These are phyloP conservation scores for Diplodus sargus DNA, from an alignment of 2,797 vertebrate genomes.

Conservation along the genomic window DNA sequence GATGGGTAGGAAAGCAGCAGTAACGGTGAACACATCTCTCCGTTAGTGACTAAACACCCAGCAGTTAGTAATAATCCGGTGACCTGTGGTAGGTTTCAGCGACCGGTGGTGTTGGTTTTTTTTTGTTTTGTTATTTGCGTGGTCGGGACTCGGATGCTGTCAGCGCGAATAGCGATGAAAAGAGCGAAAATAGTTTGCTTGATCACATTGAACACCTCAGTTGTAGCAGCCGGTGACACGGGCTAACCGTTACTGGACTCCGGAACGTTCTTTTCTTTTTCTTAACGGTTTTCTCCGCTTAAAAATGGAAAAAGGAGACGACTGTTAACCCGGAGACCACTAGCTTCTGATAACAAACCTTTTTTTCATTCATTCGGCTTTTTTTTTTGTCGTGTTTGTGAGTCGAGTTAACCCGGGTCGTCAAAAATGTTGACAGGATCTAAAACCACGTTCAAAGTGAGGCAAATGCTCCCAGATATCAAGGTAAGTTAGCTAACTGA, in stretches of 20 bases:
- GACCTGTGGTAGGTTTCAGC: neutral
- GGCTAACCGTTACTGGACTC: constrained; percentile 27
- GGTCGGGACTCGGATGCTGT: constrained; percentile 49
- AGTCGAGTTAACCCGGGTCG: constrained; percentile 25
- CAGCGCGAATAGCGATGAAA: constrained; percentile 57
- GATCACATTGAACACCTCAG: constrained; percentile 56
- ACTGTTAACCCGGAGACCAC: neutral
- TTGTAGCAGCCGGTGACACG: constrained; percentile 45
- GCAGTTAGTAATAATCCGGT: neutral
- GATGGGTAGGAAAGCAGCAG: constrained; percentile 19
- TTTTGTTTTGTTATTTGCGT: neutral
- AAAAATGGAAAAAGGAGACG: constrained; percentile 10
- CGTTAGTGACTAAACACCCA: constrained; percentile 35
- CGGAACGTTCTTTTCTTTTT: neutral
- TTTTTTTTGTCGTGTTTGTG: neutral
- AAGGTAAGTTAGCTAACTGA: constrained; percentile 80
- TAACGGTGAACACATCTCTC: constrained; percentile 46
- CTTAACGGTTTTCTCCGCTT: neutral
- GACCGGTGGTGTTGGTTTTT: constrained; percentile 33
- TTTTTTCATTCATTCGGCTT: neutral
- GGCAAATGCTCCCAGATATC: constrained; percentile 87
- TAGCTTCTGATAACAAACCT: neutral
- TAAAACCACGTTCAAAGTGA: constrained; percentile 90
- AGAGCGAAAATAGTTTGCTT: constrained; percentile 45
- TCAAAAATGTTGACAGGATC: constrained; percentile 86